Evolutionary conservation across 1,140 invertebrate species (phyloP).

Genomic region (Nilaparvata lugens): DNA sequence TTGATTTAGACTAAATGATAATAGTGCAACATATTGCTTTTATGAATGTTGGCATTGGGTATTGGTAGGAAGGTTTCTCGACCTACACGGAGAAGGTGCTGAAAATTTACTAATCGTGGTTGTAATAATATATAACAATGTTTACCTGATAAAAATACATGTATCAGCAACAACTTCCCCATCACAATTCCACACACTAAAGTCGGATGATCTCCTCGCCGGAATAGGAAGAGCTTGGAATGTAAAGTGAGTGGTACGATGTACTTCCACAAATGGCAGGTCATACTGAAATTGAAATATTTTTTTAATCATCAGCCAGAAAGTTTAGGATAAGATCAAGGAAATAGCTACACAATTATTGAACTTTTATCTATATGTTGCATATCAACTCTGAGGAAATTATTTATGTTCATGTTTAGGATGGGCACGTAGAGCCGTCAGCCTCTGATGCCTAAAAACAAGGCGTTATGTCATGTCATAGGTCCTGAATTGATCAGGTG

Average conservation of each 20-base stretch:
- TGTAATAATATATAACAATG: not conserved
- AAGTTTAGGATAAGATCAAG: too few species aligned
- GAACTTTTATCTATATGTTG: too few species aligned
- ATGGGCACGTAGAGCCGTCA: too few species aligned
- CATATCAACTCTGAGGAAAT: too few species aligned
- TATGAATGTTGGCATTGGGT: not conserved
- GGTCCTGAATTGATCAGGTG: too few species aligned
- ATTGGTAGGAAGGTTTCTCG: not conserved
- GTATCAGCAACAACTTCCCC: slow-evolving; percentile 64
- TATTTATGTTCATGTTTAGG: too few species aligned
- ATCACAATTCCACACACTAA: slow-evolving; percentile 78
- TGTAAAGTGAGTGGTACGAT: slow-evolving; percentile 61
- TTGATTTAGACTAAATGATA: not conserved
- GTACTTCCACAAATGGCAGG: slow-evolving; percentile 67
- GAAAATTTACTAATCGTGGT: not conserved
- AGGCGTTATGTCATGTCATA: too few species aligned
- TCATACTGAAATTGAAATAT: slow-evolving; percentile 44
- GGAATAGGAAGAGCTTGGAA: slow-evolving; percentile 47
- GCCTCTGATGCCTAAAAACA: too few species aligned
- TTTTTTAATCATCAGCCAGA: too few species aligned
- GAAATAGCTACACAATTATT: too few species aligned
- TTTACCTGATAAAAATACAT: slow-evolving; percentile 29
- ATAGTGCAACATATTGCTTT: too few species aligned
- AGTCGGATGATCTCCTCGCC: slow-evolving; percentile 28
- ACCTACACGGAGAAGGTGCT: not conserved